phyloP scores from a whole-genome alignment of 2,113 vertebrate genomes.

The Epinephelus moara region DNA sequence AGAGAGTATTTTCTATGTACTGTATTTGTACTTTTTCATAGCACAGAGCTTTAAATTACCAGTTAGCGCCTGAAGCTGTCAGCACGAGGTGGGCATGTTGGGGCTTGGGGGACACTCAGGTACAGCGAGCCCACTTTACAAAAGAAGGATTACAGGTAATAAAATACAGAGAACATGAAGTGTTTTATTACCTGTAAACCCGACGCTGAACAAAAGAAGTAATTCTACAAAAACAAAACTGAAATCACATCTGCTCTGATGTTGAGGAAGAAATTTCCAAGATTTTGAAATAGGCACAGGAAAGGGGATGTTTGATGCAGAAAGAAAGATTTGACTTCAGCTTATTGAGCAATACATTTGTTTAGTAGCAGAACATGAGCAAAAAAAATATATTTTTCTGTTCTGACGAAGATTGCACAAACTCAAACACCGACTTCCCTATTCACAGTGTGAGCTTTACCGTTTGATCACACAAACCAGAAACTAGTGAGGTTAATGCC shows the following conservation, averaged over 20 bases:
- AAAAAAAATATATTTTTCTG: too few species aligned
- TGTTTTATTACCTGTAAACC: background rate
- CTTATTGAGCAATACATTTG: conserved; percentile 6
- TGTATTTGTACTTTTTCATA: background rate
- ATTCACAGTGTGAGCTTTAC: background rate
- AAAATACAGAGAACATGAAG: conserved; percentile 7
- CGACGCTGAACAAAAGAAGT: conserved; percentile 1
- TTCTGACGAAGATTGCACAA: background rate
- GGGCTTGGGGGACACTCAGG: conserved; percentile 19
- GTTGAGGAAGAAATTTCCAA: background rate
- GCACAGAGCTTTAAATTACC: conserved; percentile 3
- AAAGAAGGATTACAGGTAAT: conserved; percentile 35
- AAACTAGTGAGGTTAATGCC: background rate
- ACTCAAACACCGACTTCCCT: background rate
- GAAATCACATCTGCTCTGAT: background rate
- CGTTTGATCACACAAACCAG: background rate
- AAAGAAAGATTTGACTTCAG: conserved; percentile 12
- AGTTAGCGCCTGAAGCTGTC: background rate
- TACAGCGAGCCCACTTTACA: conserved; percentile 16
- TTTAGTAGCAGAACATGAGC: conserved; percentile 5
- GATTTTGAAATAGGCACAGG: conserved; percentile 12
- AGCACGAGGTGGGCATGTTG: conserved; percentile 39
- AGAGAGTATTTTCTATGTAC: background rate
- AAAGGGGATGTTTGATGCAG: conserved; percentile 7
- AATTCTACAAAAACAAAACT: conserved; percentile 1